A percentile compares a stretch with the other conserved stretches of the same genome.
Evolutionary conservation across 2,888 invertebrate genomes (phyloP).

Genomic region (Theretra japonica): DNA sequence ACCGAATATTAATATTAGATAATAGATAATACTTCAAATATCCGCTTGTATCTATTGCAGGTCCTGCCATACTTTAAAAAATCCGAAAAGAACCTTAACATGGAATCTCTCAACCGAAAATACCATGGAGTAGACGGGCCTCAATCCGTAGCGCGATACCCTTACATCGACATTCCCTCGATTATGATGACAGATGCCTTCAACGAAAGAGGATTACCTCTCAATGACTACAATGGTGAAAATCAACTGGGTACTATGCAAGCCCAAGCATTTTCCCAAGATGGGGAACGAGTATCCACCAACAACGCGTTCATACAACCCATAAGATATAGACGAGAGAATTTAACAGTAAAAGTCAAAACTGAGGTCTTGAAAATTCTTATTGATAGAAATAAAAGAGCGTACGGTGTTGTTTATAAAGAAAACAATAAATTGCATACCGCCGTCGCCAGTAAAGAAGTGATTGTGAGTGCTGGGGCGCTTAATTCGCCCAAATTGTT

Average conservation of each 20-base stretch:
- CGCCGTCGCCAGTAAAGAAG: constrained; percentile 65
- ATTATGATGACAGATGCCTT: constrained; percentile 83
- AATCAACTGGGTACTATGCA: constrained; percentile 84
- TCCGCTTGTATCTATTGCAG: constrained; percentile 45
- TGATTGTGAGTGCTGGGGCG: constrained; percentile 65
- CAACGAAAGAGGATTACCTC: constrained; percentile 83
- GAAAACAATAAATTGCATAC: constrained; percentile 47
- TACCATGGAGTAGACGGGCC: constrained; percentile 86
- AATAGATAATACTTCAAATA: background rate
- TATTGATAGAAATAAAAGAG: constrained; percentile 73
- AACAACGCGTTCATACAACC: constrained; percentile 88
- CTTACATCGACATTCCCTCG: constrained; percentile 85
- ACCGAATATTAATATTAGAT: no score
- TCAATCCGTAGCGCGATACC: constrained; percentile 84
- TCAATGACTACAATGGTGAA: constrained; percentile 83
- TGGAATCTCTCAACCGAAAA: constrained; percentile 71
- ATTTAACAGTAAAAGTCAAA: constrained; percentile 77
- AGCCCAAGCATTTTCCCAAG: constrained; percentile 80
- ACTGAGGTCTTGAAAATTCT: constrained; percentile 83
- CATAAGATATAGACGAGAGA: constrained; percentile 80
- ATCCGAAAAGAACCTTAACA: constrained; percentile 85
- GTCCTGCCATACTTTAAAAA: constrained; percentile 88
- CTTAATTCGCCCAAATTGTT: constrained; percentile 67
- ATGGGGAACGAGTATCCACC: constrained; percentile 85
- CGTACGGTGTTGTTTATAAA: constrained; percentile 62